These are phyloP conservation scores for Lasius platythorax DNA, from an alignment of 2,888 invertebrate species.

Conservation along the genomic window DNA sequence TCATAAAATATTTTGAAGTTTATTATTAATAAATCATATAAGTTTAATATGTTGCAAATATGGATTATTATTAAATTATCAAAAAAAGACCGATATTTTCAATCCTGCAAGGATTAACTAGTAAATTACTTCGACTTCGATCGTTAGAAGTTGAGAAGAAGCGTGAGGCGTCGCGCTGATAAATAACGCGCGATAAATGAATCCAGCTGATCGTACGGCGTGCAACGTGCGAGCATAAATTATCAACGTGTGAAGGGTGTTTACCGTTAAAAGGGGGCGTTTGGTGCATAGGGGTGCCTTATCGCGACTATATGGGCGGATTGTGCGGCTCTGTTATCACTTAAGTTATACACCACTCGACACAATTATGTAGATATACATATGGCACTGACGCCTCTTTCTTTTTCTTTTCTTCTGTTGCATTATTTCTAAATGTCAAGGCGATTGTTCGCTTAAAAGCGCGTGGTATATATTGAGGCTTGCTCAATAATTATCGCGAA, in stretches of 20 bases:
- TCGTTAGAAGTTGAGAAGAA: slow-evolving; percentile 21
- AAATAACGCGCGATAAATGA: slow-evolving; percentile 67
- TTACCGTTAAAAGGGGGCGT: slow-evolving; percentile 73
- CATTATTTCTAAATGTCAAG: slow-evolving; percentile 1
- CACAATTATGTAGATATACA: slow-evolving; percentile 46
- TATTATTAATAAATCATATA: background rate
- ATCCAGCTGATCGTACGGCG: slow-evolving; percentile 47
- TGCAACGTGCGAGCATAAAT: slow-evolving; percentile 67
- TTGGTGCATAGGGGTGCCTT: slow-evolving; percentile 77
- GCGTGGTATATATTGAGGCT: background rate
- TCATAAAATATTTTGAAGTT: background rate
- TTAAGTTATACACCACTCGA: slow-evolving; percentile 68
- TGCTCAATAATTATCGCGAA: slow-evolving; percentile 40
- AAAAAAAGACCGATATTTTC: background rate
- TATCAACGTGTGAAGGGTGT: slow-evolving; percentile 75
- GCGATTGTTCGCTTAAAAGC: slow-evolving; percentile 17
- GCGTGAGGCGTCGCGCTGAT: slow-evolving; percentile 52
- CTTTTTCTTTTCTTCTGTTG: background rate
- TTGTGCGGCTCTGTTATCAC: slow-evolving; percentile 79
- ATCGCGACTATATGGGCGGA: slow-evolving; percentile 81
- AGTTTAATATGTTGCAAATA: background rate
- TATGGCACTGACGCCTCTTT: slow-evolving; percentile 46
- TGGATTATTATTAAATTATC: slow-evolving; percentile 12
- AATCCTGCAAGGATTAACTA: no score
- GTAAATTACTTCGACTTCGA: slow-evolving; percentile 12